phyloP scores from a whole-genome alignment of 2,888 invertebrate genomes.

The Pollenia angustigena region DNA sequence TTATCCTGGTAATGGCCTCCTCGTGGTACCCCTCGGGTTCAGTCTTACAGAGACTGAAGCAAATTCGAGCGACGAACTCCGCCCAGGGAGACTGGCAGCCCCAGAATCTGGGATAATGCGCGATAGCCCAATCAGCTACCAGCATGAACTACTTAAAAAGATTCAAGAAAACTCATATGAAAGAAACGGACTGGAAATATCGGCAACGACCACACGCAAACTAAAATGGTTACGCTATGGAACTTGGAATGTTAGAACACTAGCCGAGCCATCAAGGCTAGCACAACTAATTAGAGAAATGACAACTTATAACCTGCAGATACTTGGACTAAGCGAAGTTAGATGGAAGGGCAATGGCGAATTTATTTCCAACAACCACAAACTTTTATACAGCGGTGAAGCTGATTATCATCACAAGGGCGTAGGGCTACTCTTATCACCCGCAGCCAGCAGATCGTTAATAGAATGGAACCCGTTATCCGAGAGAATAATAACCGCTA shows the following conservation, averaged over 20 bases:
- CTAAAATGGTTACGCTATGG: not conserved
- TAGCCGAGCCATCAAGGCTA: constrained; percentile 9
- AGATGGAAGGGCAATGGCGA: not conserved
- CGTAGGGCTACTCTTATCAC: not conserved
- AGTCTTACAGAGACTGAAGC: no score
- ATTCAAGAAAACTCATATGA: no score
- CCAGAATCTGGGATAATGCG: no score
- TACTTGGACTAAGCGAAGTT: not conserved
- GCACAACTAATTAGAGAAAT: not conserved
- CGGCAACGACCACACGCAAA: not conserved
- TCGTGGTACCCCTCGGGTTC: no score
- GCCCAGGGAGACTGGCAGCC: no score
- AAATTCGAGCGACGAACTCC: no score
- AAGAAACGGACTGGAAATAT: no score
- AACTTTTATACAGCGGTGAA: not conserved
- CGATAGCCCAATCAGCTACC: no score
- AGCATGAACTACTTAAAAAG: no score
- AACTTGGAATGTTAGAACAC: not conserved
- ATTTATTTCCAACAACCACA: no score
- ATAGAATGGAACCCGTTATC: constrained; percentile 4
- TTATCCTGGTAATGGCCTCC: no score
- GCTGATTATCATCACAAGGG: constrained; percentile 4
- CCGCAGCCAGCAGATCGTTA: not conserved
- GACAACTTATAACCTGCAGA: not conserved
- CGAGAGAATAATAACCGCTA: constrained; percentile 1